phyloP scores from a whole-genome alignment of 2,113 vertebrate genomes.

The Oryzias curvinotus region DNA sequence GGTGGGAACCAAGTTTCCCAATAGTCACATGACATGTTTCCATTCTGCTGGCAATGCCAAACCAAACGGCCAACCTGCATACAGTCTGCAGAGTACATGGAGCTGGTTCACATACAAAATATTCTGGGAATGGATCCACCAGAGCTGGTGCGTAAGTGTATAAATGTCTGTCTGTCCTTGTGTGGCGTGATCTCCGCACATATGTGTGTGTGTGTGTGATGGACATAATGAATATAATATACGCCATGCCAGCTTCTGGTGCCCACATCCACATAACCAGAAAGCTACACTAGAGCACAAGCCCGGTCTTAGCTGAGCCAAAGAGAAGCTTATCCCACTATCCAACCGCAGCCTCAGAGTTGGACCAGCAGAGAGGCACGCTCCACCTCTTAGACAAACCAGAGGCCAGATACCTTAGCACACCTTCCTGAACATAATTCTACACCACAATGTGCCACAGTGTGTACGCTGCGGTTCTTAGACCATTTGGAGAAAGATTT shows the following conservation, averaged over 20 bases:
- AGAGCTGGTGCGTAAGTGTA: constrained; percentile 31
- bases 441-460: constrained; percentile 40
- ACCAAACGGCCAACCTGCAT: constrained; percentile 66
- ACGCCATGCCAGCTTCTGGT: constrained; percentile 51
- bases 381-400: constrained; percentile 50
- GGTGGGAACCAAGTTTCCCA: constrained; percentile 69
- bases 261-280: constrained; percentile 61
- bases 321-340: constrained; percentile 47
- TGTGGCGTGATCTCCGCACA: constrained; percentile 37
- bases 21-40: constrained; percentile 71
- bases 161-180: constrained; percentile 32
- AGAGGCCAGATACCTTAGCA: constrained; percentile 48
- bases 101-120: constrained; percentile 61
- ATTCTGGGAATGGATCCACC: constrained; percentile 69
- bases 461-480: constrained; percentile 30
- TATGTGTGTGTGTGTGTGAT: constrained; percentile 38
- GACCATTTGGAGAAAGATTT: constrained; percentile 40
- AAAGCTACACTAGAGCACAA: constrained; percentile 26
- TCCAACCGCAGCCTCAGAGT: constrained; percentile 45
- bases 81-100: constrained; percentile 67
- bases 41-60: constrained; percentile 67
- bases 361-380: constrained; percentile 47
- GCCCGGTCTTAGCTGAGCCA: constrained; percentile 43
- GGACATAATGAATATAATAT: constrained; percentile 47
- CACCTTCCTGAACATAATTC: constrained; percentile 48